Evolutionary conservation across 2,888 invertebrate genomes (phyloP), one percentile per base, ranked within the genome.

Genomic region (Chalcosyrphus nemorum): DNA sequence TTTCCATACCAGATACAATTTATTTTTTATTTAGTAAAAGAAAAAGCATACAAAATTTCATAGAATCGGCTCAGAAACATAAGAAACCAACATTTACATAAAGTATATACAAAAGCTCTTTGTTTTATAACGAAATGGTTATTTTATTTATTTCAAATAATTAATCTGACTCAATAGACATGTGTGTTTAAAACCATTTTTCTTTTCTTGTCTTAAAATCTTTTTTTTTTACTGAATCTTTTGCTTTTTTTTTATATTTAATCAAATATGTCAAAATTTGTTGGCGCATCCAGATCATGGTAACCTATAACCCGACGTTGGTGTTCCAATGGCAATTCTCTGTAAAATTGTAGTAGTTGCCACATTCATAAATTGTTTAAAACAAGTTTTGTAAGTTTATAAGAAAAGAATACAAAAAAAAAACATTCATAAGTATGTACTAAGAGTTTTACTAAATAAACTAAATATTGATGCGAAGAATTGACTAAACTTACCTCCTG

Each of bases 221-320:
- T 45, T 17, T 11, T 29, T 63, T 32, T 38, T 66, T 56, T 63
- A 9, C n/a, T n/a, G 4, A 59, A 68, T 70, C 65, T 80, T 68
- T 74, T 84, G 66, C 56, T 19, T 43, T 63, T 19, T 43, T 63
- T 59, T 75, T 50, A 47, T 70, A 52, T 86, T 89, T 90, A 91
- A 87, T 91, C 91, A 92, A 96, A 95, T 91, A 95, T 94, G 91
- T 96, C 96, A 91, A 94, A 93, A 93, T 93, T 94, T 91, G 96
- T 96, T 92, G 96, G 96, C 92, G 96, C 96, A 93, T 97, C 97
- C 93, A 97, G 94, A 93, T 97, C 97, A 93, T 96, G 95, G 94
- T 97, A 97, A 92, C 95, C 95, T 92, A 97, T 94, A 92, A 97
- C 93, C 92, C 95, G 94, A 92, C 97, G 94, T 92, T 94, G 94